Evolutionary conservation across 2,888 invertebrate genomes (phyloP).

Genomic region (Chrysopilus asiliformis): DNA sequence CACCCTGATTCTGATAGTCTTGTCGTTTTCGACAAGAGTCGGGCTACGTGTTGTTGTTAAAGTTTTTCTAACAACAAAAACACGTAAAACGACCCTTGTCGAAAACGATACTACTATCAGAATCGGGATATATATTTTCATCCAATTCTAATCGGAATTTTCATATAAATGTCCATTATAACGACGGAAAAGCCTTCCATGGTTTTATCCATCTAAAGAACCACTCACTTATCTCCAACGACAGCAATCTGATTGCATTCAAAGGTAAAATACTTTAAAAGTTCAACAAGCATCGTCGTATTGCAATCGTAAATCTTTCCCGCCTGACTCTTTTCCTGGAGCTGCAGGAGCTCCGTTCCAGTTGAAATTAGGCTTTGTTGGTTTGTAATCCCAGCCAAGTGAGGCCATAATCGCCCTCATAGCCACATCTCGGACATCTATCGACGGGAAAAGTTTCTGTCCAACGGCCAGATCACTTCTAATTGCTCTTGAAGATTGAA

Average conservation of each 20-base stretch:
- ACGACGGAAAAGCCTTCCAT: no score
- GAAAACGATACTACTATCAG: no score
- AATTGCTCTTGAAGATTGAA: no score
- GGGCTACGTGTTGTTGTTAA: no score
- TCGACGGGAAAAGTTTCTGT: conserved; percentile 25
- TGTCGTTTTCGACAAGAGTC: no score
- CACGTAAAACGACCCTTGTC: no score
- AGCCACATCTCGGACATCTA: conserved; percentile 27
- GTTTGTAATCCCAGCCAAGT: conserved; percentile 22
- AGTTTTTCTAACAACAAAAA: no score
- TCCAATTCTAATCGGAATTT: no score
- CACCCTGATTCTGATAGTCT: no score
- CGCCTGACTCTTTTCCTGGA: conserved; percentile 42
- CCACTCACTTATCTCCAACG: conserved; percentile 59
- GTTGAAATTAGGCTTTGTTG: conserved; percentile 66
- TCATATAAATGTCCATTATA: no score
- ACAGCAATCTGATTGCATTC: conserved; percentile 62
- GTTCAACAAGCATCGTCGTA: conserved; percentile 61
- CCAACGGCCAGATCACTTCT: conserved; percentile 37
- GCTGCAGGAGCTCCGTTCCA: conserved; percentile 78
- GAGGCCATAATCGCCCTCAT: conserved; percentile 29
- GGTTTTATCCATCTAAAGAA: not conserved
- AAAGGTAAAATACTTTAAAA: conserved; percentile 55
- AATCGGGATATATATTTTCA: no score
- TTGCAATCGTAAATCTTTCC: conserved; percentile 90